Conservation (phyloP, 2,797 vertebrate genomes). For the Chromobotia macracanthus region DNA sequence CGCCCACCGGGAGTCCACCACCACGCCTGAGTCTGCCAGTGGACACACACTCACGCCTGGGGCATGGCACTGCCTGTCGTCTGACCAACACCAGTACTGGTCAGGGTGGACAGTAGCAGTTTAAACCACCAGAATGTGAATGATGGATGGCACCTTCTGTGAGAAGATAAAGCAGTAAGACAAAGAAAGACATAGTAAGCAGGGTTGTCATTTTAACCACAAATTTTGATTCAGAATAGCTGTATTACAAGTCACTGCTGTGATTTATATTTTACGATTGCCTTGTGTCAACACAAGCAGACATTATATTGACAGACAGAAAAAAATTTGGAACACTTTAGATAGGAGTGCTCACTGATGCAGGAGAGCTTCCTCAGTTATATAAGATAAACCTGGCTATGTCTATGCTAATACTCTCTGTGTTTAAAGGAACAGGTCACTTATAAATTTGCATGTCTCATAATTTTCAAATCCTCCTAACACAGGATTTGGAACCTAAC, state of each 20-base stretch:
- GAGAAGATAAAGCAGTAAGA: background rate
- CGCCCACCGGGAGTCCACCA: slow-evolving; percentile 2
- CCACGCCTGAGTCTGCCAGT: slow-evolving; percentile 41
- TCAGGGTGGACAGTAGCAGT: slow-evolving; percentile 11
- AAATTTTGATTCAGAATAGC: slow-evolving; percentile 52
- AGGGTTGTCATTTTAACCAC: background rate
- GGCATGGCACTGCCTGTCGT: slow-evolving; percentile 64
- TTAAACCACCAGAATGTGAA: background rate
- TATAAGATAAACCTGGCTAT: background rate
- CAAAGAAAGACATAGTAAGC: background rate
- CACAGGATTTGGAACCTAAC: no score
- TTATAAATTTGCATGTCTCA: no score
- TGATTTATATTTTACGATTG: background rate
- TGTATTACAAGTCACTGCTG: background rate
- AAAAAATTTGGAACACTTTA: slow-evolving; percentile 3
- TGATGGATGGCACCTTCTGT: background rate
- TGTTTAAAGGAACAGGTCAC: background rate
- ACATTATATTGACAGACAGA: background rate
- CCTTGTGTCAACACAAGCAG: slow-evolving; percentile 1
- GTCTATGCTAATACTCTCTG: background rate
- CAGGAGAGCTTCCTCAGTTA: background rate
- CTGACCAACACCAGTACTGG: slow-evolving; percentile 11
- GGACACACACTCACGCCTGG: slow-evolving; percentile 67
- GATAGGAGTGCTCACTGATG: slow-evolving; percentile 23
- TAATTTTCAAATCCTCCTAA: no score